phyloP scores from a whole-genome alignment of 2,113 vertebrate genomes.

The Etia nguti region DNA sequence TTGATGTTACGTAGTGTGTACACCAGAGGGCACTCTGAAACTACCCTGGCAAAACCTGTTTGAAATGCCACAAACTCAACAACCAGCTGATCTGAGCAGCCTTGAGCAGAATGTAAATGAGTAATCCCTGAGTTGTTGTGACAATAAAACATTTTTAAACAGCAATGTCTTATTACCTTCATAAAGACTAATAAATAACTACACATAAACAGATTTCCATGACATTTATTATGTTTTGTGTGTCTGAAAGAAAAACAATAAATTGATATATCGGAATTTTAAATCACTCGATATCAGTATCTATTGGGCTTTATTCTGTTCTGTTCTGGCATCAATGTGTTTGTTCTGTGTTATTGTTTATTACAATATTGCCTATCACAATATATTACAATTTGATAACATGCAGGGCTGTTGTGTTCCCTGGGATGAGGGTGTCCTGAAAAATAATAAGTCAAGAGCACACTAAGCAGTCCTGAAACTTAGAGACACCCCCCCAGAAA shows the following conservation, averaged over 20 bases:
- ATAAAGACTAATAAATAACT: neutral
- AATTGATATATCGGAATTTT: accelerated
- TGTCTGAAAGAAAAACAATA: neutral
- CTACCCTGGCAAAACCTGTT: neutral
- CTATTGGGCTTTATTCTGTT: neutral
- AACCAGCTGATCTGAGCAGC: neutral
- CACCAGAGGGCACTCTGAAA: neutral
- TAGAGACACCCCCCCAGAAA: neutral
- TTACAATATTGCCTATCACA: neutral
- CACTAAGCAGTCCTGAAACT: neutral
- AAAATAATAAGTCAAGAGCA: neutral
- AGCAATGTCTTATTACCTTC: neutral
- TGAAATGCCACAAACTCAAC: neutral
- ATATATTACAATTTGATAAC: neutral
- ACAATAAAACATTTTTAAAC: neutral
- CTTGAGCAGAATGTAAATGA: too few species aligned
- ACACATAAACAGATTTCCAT: neutral
- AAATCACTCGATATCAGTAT: neutral
- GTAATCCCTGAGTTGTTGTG: neutral
- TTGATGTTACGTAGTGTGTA: neutral
- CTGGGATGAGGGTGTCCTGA: neutral
- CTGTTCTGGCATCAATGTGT: accelerated
- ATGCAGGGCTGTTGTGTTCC: neutral
- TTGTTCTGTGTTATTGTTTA: neutral
- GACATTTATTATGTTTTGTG: neutral